These are phyloP conservation scores for Fratercula arctica DNA, from an alignment of 2,797 vertebrate genomes.

Conservation along the genomic window DNA sequence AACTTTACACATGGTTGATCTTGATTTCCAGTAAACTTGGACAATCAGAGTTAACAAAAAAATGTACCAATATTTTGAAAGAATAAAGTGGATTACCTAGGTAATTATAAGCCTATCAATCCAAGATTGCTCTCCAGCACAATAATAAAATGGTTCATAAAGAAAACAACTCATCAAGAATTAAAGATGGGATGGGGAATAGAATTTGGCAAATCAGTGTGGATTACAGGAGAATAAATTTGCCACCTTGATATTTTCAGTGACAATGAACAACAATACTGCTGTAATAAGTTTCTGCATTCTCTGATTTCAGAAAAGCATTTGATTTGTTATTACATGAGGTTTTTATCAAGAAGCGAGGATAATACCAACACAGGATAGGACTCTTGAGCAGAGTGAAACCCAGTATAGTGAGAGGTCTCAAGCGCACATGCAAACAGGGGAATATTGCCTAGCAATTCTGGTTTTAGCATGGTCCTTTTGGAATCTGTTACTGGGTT, in stretches of 20 bases:
- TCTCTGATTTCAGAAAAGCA: not conserved
- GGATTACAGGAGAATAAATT: not conserved
- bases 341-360: not conserved
- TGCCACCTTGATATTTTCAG: not conserved
- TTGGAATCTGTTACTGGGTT: not conserved
- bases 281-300: not conserved
- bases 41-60: not conserved
- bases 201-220: not conserved
- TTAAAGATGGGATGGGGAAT: not conserved
- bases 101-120: not conserved
- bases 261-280: not conserved
- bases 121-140: not conserved
- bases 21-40: not conserved
- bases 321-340: not conserved
- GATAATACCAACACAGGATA: not conserved
- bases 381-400: not conserved
- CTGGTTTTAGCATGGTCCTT: not conserved
- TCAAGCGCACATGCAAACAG: not conserved
- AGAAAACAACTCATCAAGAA: not conserved
- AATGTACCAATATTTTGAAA: not conserved
- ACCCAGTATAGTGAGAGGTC: fast-evolving
- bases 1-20: not conserved
- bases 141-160: not conserved
- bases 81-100: not conserved
- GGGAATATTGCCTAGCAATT: not conserved